Conservation (phyloP, 2,888 invertebrate species). For the Eristalis arbustorum region DNA sequence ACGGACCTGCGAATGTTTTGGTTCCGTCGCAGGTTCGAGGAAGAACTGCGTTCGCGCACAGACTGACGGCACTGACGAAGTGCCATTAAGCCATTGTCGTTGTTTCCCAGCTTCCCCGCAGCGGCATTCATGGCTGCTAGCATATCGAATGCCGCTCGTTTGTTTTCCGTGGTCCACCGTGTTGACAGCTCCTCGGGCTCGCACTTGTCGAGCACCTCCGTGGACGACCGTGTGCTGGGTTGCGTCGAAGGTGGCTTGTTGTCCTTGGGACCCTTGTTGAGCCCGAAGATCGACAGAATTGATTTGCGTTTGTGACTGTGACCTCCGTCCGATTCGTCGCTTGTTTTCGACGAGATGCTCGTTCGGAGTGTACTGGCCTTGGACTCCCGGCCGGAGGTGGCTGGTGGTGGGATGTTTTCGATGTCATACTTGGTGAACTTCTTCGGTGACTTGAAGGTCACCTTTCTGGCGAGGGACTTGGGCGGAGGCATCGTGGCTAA, state of each 20-base stretch:
- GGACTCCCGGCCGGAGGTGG: slow-evolving; percentile 1
- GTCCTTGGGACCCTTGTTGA: slow-evolving; percentile 69
- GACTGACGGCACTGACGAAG: slow-evolving; percentile 76
- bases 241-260: slow-evolving; percentile 35
- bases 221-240: slow-evolving; percentile 20
- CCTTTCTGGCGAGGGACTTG: slow-evolving; percentile 74
- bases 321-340: slow-evolving; percentile 75
- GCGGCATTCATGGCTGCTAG: slow-evolving; percentile 79
- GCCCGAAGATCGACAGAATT: slow-evolving; percentile 76
- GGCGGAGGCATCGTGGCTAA: slow-evolving; percentile 74
- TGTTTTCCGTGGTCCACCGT: slow-evolving; percentile 78
- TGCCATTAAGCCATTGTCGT: slow-evolving; percentile 35
- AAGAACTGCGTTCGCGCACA: slow-evolving; percentile 74
- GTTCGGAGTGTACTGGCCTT: slow-evolving; percentile 72
- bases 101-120: slow-evolving; percentile 67
- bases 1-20: slow-evolving; percentile 66
- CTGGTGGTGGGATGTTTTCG: slow-evolving; percentile 71
- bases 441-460: slow-evolving; percentile 78
- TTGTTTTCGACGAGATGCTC: slow-evolving; percentile 76
- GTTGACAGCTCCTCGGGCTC: slow-evolving; percentile 72
- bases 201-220: slow-evolving; percentile 50
- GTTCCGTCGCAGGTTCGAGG: slow-evolving; percentile 73
- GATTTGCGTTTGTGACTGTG: slow-evolving; percentile 75
- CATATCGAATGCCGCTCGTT: slow-evolving; percentile 78
- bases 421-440: slow-evolving; percentile 75